A percentile compares a stretch with the other conserved stretches of the same genome.
phyloP scores from a whole-genome alignment of 30 jellyfish, hydroid and myxozoan genomes.

The Hydra vulgaris region DNA sequence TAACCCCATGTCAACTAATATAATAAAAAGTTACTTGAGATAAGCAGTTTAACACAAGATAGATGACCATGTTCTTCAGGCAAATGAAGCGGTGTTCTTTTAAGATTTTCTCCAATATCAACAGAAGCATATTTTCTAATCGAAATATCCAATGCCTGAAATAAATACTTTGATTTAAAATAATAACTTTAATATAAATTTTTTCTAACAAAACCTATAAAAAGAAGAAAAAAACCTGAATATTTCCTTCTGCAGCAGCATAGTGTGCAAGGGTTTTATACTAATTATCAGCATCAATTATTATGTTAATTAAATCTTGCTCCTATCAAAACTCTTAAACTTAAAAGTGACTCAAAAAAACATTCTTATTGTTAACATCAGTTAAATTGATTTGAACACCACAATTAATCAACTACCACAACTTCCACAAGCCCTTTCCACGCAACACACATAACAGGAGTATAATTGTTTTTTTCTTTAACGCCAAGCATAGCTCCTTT shows the following conservation, averaged over 20 bases:
- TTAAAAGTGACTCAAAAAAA: slow-evolving; percentile 71
- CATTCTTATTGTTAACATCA: slow-evolving; percentile 50
- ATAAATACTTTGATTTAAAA: background rate
- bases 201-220: background rate
- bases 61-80: slow-evolving; percentile 84
- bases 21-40: slow-evolving; percentile 41
- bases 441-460: slow-evolving; percentile 84
- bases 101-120: slow-evolving; percentile 66
- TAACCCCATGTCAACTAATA: no score
- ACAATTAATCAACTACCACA: slow-evolving; percentile 37
- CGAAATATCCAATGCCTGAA: slow-evolving; percentile 57
- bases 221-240: background rate
- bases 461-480: slow-evolving; percentile 65
- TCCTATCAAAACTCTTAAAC: slow-evolving; percentile 57
- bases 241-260: slow-evolving; percentile 50
- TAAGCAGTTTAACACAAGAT: slow-evolving; percentile 43
- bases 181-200: background rate
- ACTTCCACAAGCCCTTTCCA: slow-evolving; percentile 88
- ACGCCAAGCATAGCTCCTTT: slow-evolving; percentile 65
- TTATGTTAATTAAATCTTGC: slow-evolving; percentile 43
- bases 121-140: slow-evolving; percentile 53
- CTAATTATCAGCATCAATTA: slow-evolving; percentile 63
- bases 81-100: slow-evolving; percentile 74
- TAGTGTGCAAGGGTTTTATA: slow-evolving; percentile 75
- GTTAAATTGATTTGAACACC: slow-evolving; percentile 57